Evolutionary conservation across 1,140 invertebrate species (phyloP), one percentile per base, ranked within the genome.

Genomic region (Maconellicoccus hirsutus): DNA sequence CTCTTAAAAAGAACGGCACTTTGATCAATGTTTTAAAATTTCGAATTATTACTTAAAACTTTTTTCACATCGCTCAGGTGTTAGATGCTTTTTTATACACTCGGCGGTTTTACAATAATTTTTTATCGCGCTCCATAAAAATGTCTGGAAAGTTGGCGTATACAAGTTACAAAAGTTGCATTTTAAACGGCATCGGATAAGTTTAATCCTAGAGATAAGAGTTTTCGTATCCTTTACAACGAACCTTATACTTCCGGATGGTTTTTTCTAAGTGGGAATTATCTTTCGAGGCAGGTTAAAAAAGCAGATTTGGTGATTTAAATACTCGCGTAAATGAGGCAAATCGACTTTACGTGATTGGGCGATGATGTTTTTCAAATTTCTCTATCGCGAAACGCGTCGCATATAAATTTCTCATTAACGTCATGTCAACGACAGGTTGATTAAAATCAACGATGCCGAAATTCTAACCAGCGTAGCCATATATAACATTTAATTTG

Each of bases 71-170:
- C 42, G 42, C 42, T 52, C 42, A 52, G 42, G 42, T 52, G 42
- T 52, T 52, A 33, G 29, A 12, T 6, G 42, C 6, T 52, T 52
- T 19, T 19, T 52, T 52, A 19, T 16, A 33, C 42, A 52, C 10
- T 6, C 42, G 12, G 12, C n/a, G 6, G 42, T 4, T 52, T 52
- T 52, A 52, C 42, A 52, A 52, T 52, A 52, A 52, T 52, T 52
- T 33, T 52, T 52, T 52, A 52, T 52, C 42, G 42, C 42, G 42
- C 42, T 52, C 42, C 42, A 52, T 52, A 52, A 52, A 52, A 52
- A 52, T 52, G 42, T 52, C 42, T 52, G 42, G 42, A 52, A 52
- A 52, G 42, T 52, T 52, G n/a, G 42, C 42, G 42, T 19, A 52
- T 14, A 52, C 12, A 52, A 52, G 12, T 52, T 52, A 52, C 42